These are phyloP conservation scores for Eupeodes latifasciatus DNA, from an alignment of 2,888 invertebrate species.

Conservation along the genomic window DNA sequence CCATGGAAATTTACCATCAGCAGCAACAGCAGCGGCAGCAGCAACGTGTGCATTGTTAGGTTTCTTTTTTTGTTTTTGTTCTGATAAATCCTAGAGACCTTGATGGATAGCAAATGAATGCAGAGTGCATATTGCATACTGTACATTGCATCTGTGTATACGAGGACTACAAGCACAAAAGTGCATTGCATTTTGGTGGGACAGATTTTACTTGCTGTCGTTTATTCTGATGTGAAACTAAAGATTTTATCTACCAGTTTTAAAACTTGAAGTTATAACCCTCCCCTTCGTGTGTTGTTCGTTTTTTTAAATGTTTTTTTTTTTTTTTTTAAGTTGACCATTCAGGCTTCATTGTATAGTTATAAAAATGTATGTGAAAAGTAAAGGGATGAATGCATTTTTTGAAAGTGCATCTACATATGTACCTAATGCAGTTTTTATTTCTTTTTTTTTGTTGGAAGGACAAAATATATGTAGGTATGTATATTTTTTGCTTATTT, in stretches of 20 bases:
- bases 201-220: not conserved
- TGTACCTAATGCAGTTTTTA: constrained; percentile 16
- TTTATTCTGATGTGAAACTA: constrained; percentile 31
- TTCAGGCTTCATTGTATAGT: not conserved
- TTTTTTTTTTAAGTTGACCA: constrained; percentile 31
- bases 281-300: not conserved
- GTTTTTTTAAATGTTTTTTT: not conserved
- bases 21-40: not conserved
- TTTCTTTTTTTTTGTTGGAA: constrained; percentile 23
- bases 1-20: constrained; percentile 33
- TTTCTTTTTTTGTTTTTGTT: constrained; percentile 44
- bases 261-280: constrained; percentile 13
- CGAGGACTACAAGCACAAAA: constrained; percentile 15
- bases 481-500: constrained; percentile 20
- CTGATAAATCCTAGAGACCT: constrained; percentile 49
- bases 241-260: constrained; percentile 57
- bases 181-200: constrained; percentile 37
- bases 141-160: no score
- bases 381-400: constrained; percentile 54
- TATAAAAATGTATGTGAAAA: not conserved
- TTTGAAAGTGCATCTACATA: constrained; percentile 59
- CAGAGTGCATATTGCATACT: not conserved
- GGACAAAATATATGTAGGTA: not conserved
- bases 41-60: constrained; percentile 40
- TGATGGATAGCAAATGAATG: constrained; percentile 52